Conservation (phyloP, 2,797 vertebrate species). For the Lagocephalus sceleratus region DNA sequence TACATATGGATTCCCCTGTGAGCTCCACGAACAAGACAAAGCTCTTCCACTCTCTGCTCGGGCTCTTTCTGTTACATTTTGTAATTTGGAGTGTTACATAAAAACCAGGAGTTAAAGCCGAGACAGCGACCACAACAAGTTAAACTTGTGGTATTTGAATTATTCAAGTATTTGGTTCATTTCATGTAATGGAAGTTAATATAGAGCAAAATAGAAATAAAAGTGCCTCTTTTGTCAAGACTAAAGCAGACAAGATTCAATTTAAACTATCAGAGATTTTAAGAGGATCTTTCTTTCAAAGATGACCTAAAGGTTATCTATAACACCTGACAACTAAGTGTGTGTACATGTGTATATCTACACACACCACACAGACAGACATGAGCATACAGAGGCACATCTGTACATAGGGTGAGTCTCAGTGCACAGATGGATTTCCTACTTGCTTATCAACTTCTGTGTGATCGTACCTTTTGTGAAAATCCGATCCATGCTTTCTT, state of each 20-base stretch:
- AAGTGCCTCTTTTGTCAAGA: neutral
- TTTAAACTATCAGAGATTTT: neutral
- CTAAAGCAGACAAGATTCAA: neutral
- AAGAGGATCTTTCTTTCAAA: constrained; percentile 25
- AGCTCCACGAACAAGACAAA: constrained; percentile 30
- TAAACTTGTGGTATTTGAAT: constrained; percentile 2
- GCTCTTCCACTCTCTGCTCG: constrained; percentile 28
- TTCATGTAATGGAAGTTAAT: constrained; percentile 4
- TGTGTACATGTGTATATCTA: neutral
- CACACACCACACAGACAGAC: too few species aligned
- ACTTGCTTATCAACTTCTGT: too few species aligned
- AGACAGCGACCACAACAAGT: neutral
- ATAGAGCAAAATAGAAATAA: neutral
- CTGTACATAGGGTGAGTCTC: too few species aligned
- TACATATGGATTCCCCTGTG: constrained; percentile 23
- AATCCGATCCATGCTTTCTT: too few species aligned
- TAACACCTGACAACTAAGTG: constrained; percentile 37
- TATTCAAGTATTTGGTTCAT: too few species aligned
- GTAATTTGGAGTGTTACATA: constrained; percentile 21
- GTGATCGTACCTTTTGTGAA: too few species aligned
- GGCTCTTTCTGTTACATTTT: constrained; percentile 14
- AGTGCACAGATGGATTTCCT: too few species aligned
- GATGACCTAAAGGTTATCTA: constrained; percentile 28
- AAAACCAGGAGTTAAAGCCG: constrained; percentile 16
- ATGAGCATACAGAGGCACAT: too few species aligned